Percentiles rank a stretch among this genome's conserved stretches.
Evolutionary conservation across 2,888 invertebrate genomes (phyloP).

Genomic region (Alentia gelatinosa): DNA sequence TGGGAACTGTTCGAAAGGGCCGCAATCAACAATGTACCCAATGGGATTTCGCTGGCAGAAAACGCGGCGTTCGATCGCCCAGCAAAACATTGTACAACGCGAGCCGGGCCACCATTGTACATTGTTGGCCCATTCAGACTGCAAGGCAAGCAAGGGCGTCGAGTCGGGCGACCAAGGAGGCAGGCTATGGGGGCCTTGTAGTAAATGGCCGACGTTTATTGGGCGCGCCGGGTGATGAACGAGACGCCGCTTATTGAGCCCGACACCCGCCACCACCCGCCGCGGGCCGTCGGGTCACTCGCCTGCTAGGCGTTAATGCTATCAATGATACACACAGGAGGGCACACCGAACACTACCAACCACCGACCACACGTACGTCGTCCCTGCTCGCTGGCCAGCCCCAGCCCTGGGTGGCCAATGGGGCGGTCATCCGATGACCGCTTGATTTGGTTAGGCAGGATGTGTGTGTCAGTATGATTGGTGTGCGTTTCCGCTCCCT

Average conservation of each 20-base stretch:
- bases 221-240: slow-evolving; percentile 16
- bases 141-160: neutral
- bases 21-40: too few relatives aligned
- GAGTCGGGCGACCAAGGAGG: neutral
- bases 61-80: neutral
- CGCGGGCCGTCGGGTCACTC: neutral
- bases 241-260: neutral
- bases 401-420: slow-evolving; percentile 34
- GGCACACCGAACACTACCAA: neutral
- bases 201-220: slow-evolving; percentile 37
- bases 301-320: slow-evolving; percentile 2
- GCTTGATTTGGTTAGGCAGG: slow-evolving; percentile 48
- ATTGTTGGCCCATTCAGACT: neutral
- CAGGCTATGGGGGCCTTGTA: neutral
- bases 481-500: slow-evolving; percentile 38
- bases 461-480: slow-evolving; percentile 53
- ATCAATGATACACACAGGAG: slow-evolving; percentile 11
- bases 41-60: neutral
- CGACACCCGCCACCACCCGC: neutral
- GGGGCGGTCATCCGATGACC: slow-evolving; percentile 22
- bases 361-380: neutral
- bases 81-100: neutral
- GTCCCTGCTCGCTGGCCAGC: neutral
- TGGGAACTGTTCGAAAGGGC: too few relatives aligned
- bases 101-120: neutral